A percentile compares a stretch with the other conserved stretches of the same genome.
These are phyloP conservation scores for Xyrauchen texanus DNA, from an alignment of 2,113 vertebrate genomes.

Conservation along the genomic window DNA sequence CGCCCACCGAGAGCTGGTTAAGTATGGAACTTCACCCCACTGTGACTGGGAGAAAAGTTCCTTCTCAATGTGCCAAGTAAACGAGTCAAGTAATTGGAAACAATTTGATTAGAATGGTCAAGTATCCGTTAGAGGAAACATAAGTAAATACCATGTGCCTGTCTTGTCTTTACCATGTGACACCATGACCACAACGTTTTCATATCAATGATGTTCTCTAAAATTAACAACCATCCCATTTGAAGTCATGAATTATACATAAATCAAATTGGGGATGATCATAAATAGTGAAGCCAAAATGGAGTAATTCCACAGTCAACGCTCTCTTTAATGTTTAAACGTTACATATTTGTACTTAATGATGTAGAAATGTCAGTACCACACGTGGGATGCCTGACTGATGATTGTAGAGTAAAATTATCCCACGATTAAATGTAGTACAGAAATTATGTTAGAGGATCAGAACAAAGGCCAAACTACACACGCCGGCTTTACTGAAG, in stretches of 20 bases:
- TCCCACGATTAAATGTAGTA: neutral
- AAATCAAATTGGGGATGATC: too few species aligned
- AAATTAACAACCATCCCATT: too few species aligned
- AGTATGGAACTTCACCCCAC: slow-evolving; percentile 52
- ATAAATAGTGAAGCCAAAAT: neutral
- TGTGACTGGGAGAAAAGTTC: slow-evolving; percentile 24
- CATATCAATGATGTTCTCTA: too few species aligned
- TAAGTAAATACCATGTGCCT: neutral
- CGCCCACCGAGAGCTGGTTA: slow-evolving; percentile 40
- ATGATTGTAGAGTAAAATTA: slow-evolving; percentile 17
- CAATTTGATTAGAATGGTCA: neutral
- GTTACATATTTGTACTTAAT: neutral
- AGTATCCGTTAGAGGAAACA: neutral
- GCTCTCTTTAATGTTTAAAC: neutral
- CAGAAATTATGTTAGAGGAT: neutral
- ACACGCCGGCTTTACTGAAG: too few species aligned
- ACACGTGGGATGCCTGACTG: slow-evolving; percentile 5
- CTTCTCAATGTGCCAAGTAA: neutral
- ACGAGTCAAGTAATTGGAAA: slow-evolving; percentile 33
- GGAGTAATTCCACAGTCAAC: neutral
- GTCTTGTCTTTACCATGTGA: neutral
- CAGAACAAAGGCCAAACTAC: too few species aligned
- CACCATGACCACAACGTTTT: too few species aligned
- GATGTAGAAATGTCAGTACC: slow-evolving; percentile 19
- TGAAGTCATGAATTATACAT: too few species aligned